Conservation (phyloP, 2,888 invertebrate genomes). For the Myopa testacea region DNA sequence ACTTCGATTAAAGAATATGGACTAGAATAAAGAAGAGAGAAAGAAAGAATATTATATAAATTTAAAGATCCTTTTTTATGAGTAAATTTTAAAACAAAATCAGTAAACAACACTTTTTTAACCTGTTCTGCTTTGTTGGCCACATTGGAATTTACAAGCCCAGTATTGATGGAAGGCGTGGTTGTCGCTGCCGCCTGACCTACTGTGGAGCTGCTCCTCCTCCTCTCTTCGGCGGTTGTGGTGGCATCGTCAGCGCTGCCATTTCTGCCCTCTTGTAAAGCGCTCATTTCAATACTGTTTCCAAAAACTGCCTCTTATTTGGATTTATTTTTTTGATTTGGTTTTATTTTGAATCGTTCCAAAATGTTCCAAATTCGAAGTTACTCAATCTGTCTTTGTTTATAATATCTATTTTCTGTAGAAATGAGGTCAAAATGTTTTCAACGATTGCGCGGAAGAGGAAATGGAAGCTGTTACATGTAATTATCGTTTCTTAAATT, state of each 20-base stretch:
- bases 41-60: too few relatives aligned
- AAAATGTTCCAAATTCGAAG: background rate
- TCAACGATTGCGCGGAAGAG: background rate
- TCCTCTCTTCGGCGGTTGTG: conserved; percentile 9
- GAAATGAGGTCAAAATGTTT: background rate
- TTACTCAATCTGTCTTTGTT: too few relatives aligned
- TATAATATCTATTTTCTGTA: too few relatives aligned
- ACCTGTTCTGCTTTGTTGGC: conserved; percentile 34
- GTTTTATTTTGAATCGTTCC: background rate
- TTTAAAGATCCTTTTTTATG: too few relatives aligned
- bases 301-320: background rate
- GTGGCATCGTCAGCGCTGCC: conserved; percentile 17
- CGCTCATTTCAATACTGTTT: conserved; percentile 22
- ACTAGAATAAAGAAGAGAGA: too few relatives aligned
- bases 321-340: background rate
- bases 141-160: conserved; percentile 23
- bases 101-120: background rate
- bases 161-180: background rate
- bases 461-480: conserved; percentile 5
- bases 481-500: background rate
- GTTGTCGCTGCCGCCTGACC: conserved; percentile 26
- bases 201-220: conserved; percentile 16
- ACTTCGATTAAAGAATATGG: too few relatives aligned
- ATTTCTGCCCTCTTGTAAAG: conserved; percentile 20
- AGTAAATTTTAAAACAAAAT: background rate